phyloP scores from a whole-genome alignment of 2,113 vertebrate species.

The Elgaria multicarinata region DNA sequence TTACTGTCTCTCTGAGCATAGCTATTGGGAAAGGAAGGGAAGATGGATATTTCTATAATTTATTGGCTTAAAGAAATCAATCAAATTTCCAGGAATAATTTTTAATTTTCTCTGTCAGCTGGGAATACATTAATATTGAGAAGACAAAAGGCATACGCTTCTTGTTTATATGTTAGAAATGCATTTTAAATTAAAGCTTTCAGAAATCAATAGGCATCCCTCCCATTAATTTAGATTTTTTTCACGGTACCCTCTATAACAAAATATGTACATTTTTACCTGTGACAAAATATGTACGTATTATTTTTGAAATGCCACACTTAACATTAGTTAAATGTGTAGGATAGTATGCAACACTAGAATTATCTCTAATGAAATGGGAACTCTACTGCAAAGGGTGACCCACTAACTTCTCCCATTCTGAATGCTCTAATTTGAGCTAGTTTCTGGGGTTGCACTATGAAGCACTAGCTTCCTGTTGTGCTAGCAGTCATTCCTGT shows the following conservation, averaged over 20 bases:
- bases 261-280: not conserved
- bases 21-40: not conserved
- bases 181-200: constrained; percentile 31
- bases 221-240: not conserved
- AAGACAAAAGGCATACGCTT: not conserved
- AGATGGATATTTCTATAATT: not conserved
- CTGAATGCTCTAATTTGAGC: no score
- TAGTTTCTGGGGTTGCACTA: no score
- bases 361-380: not conserved
- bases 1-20: not conserved
- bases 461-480: no score
- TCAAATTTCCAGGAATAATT: constrained; percentile 39
- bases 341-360: no score
- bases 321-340: constrained; percentile 19
- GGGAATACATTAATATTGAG: constrained; percentile 2
- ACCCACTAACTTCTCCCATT: no score
- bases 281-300: not conserved
- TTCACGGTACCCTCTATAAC: not conserved
- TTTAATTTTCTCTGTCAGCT: constrained; percentile 23
- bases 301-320: constrained; percentile 13
- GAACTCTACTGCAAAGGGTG: no score
- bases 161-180: not conserved
- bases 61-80: constrained; percentile 12
- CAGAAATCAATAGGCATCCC: constrained; percentile 1
- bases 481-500: no score